phyloP scores from a whole-genome alignment of 2,888 invertebrate genomes.

The Cerceris rybyensis region DNA sequence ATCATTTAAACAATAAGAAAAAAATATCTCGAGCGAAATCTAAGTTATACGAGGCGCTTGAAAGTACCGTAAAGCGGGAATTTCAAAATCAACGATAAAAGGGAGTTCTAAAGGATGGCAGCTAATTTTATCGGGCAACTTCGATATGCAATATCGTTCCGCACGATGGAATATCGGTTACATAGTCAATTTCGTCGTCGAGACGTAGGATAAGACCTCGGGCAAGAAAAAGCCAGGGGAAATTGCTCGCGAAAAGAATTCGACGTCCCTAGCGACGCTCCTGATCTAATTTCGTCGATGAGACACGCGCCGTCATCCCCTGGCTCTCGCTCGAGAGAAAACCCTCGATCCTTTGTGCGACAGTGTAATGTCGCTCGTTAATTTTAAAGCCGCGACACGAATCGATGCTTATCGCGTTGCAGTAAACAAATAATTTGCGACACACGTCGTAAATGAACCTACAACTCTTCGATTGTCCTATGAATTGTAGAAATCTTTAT shows the following conservation, averaged over 20 bases:
- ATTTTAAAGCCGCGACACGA: too few species aligned
- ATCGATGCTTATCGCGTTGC: too few species aligned
- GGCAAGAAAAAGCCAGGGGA: slow-evolving; percentile 10
- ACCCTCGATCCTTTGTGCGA: background rate
- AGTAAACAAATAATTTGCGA: too few species aligned
- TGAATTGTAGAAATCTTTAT: too few species aligned
- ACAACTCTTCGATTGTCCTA: too few species aligned
- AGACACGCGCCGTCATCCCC: slow-evolving; percentile 25
- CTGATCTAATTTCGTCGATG: slow-evolving; percentile 55
- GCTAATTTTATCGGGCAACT: background rate
- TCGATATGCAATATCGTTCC: slow-evolving; percentile 12
- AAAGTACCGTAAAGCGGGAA: background rate
- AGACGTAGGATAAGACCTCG: slow-evolving; percentile 2
- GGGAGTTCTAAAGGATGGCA: slow-evolving; percentile 2
- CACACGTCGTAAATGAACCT: too few species aligned
- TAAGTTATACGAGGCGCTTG: too few species aligned
- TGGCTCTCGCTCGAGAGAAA: background rate
- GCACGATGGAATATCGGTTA: slow-evolving; percentile 38
- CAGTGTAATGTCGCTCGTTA: background rate
- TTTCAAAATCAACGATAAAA: slow-evolving; percentile 18
- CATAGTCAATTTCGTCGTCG: slow-evolving; percentile 30
- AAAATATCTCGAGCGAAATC: too few species aligned
- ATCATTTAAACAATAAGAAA: too few species aligned
- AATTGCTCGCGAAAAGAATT: slow-evolving; percentile 48
- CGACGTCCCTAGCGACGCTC: slow-evolving; percentile 40